A percentile compares a stretch with the other conserved stretches of the same genome.
phyloP scores from a whole-genome alignment of 2,888 invertebrate genomes.

The Aspidapion aeneum region DNA sequence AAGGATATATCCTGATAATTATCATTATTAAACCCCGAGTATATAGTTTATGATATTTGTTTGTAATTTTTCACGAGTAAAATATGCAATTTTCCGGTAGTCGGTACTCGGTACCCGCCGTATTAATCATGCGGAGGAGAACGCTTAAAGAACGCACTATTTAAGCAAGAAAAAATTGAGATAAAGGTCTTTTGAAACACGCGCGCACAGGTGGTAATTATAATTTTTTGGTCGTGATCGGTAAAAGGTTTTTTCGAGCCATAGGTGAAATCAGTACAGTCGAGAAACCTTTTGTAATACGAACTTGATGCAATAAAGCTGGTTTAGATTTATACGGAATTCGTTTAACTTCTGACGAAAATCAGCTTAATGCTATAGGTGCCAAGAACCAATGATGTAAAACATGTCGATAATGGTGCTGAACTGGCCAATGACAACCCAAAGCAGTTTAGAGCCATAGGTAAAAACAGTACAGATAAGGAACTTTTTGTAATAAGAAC shows the following conservation, averaged over 20 bases:
- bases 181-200: not conserved
- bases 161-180: not conserved
- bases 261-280: not conserved
- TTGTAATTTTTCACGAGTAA: slow-evolving; percentile 49
- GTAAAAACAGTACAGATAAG: too few species aligned
- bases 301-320: not conserved
- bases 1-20: slow-evolving; percentile 51
- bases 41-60: slow-evolving; percentile 50
- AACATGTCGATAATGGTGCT: too few species aligned
- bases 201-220: not conserved
- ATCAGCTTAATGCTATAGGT: too few species aligned
- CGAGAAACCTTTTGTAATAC: not conserved
- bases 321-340: too few species aligned
- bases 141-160: not conserved
- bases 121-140: slow-evolving; percentile 41
- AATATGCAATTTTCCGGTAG: slow-evolving; percentile 52
- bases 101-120: slow-evolving; percentile 43
- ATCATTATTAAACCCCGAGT: slow-evolving; percentile 49
- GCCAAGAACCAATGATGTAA: too few species aligned
- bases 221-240: not conserved
- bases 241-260: not conserved
- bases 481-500: too few species aligned
- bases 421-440: too few species aligned
- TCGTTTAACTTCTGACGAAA: too few species aligned
- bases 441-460: too few species aligned